Conservation (phyloP, 2,888 invertebrate species). For the Eubasilissa splendida region DNA sequence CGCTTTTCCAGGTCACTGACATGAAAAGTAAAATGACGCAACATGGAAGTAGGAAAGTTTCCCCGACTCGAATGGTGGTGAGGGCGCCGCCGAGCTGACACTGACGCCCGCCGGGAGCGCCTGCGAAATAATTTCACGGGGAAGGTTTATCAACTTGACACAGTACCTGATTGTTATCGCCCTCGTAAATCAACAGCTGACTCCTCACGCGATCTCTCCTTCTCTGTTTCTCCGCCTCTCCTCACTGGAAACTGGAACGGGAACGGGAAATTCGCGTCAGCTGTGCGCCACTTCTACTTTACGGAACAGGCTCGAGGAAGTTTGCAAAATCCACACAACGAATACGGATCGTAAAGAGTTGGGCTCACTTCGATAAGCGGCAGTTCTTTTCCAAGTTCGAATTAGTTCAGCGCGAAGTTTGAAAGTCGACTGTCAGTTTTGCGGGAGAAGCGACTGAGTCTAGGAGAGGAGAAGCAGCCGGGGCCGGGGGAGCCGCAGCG, state of each 20-base stretch:
- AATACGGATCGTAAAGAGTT: neutral
- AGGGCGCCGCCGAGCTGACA: neutral
- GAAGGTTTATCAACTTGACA: slow-evolving; percentile 42
- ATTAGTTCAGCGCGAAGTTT: slow-evolving; percentile 44
- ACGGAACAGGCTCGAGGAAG: slow-evolving; percentile 10
- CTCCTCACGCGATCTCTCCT: slow-evolving; percentile 33
- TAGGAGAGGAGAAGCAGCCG: slow-evolving; percentile 42
- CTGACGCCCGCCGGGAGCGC: slow-evolving; percentile 22
- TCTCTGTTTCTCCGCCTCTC: slow-evolving; percentile 26
- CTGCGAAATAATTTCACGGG: slow-evolving; percentile 25
- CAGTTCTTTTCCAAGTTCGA: slow-evolving; percentile 30
- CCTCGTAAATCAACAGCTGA: slow-evolving; percentile 54
- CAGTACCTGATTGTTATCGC: slow-evolving; percentile 53
- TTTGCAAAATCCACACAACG: slow-evolving; percentile 14
- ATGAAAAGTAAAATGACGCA: neutral
- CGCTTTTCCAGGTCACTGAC: neutral
- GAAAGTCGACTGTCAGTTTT: slow-evolving; percentile 31
- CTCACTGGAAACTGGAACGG: slow-evolving; percentile 5
- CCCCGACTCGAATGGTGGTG: neutral
- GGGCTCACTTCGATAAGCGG: slow-evolving; percentile 9
- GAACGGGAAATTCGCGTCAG: slow-evolving; percentile 18
- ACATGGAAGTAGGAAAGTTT: neutral
- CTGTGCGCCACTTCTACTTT: slow-evolving; percentile 38
- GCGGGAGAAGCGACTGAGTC: slow-evolving; percentile 44
- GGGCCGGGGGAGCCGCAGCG: slow-evolving; percentile 36